Evolutionary conservation across 2,888 invertebrate genomes (phyloP), one percentile per base, ranked within the genome.

Genomic region (Fabriciana adippe): DNA sequence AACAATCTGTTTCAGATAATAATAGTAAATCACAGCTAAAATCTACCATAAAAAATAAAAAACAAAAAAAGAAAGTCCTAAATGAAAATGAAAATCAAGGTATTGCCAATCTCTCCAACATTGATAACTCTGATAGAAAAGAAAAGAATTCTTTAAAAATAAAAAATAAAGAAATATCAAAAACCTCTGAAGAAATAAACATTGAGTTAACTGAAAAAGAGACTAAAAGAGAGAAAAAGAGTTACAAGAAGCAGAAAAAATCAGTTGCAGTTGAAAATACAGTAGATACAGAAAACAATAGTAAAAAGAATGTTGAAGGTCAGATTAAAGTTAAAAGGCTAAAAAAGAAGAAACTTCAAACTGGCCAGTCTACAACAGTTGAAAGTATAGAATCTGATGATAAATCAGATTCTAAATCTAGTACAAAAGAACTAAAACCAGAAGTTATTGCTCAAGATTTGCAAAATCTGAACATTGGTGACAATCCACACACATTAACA

Each of bases 391-490:
- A 74, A 45, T 67, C 71, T 2, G 81, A 82, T 13, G 84, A 73
- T 3, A 87, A 87, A 67, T 86, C 87, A 0, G 75, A 73, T 6
- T 64, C 70, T 1, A 88, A 88, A 70, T 71, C 80, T 13, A 73
- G 74, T 3, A 88, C 85, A 70, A 83, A 75, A 68, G 80, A 84
- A 4, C 47, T 68, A 0, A 84, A 85, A 61, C 81, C 85, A 2
- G 88, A 89, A 59, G 74, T 78, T 2, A 84, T 89, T 16, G 81
- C 81, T 51, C 82, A 85, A 55, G 83, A 87, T 50, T 75, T 92
- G 14, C 85, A 89, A 74, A 90, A 86, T 62, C 78, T 91, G 0
- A 87, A 80, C 41, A 87, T 90, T 50, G 92, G 89, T 15, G 89
- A 91, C 66, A 92, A 90, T 73, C 76, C 90, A 26, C 86, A 90